Conservation (phyloP, 2,113 vertebrate species). For the Lanius ludovicianus region DNA sequence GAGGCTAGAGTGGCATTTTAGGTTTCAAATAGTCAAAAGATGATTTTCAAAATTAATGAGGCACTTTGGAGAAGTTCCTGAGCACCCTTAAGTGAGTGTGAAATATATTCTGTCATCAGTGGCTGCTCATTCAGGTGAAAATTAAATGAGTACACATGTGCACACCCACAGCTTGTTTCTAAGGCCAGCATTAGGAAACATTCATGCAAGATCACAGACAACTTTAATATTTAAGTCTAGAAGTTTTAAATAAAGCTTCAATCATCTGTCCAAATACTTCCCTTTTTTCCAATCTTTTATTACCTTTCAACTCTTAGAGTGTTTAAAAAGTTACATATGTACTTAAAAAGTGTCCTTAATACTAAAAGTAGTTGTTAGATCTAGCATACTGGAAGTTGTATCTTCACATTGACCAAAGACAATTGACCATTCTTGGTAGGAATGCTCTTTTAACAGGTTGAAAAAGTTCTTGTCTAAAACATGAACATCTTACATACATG, state of each 20-base stretch:
- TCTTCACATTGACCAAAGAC: neutral
- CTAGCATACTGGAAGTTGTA: neutral
- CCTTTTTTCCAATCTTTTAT: neutral
- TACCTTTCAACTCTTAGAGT: neutral
- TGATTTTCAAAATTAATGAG: neutral
- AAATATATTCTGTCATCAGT: neutral
- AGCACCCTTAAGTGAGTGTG: constrained; percentile 28
- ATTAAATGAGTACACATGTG: neutral
- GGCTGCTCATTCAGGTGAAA: neutral
- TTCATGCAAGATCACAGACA: neutral
- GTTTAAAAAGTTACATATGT: neutral
- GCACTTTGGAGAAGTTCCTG: constrained; percentile 62
- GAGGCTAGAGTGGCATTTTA: neutral
- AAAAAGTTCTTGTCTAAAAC: neutral
- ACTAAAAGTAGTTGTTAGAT: neutral
- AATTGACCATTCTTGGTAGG: neutral
- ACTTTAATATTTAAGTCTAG: neutral
- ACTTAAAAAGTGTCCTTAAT: neutral
- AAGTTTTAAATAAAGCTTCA: neutral
- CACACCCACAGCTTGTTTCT: neutral
- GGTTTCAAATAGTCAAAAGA: neutral
- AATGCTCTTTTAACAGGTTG: neutral
- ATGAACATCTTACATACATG: neutral
- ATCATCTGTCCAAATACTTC: neutral
- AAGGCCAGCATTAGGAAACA: neutral